Conservation (phyloP, 2,113 vertebrate genomes). For the Sceloporus undulatus region DNA sequence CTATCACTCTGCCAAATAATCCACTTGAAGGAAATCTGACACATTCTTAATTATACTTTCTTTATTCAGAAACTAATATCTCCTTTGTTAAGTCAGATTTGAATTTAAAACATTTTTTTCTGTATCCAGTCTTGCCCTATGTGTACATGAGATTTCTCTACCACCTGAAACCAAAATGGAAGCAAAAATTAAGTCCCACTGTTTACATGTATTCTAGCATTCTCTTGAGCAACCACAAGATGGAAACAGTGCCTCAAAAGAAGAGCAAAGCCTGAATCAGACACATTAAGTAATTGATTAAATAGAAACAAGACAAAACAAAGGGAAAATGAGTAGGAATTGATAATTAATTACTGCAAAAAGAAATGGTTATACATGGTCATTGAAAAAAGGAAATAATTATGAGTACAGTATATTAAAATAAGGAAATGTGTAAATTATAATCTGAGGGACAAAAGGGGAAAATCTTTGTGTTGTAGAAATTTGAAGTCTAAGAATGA, state of each 20-base stretch:
- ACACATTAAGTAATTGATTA: too few species aligned
- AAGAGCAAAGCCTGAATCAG: neutral
- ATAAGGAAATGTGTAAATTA: too few species aligned
- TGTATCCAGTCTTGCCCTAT: neutral
- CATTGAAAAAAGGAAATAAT: too few species aligned
- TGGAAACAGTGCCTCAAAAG: conserved; percentile 60
- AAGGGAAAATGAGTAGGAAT: too few species aligned
- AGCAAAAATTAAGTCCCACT: neutral
- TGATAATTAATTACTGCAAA: too few species aligned
- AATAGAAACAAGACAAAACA: too few species aligned
- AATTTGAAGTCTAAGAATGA: too few species aligned
- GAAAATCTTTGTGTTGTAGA: too few species aligned
- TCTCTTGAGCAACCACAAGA: conserved; percentile 57
- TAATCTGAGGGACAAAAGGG: too few species aligned
- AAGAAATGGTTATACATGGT: too few species aligned
- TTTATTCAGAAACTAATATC: too few species aligned
- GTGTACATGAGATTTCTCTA: neutral
- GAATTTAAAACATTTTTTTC: neutral
- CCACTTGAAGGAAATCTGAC: neutral
- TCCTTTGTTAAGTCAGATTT: neutral
- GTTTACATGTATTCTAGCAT: neutral
- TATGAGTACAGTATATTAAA: too few species aligned
- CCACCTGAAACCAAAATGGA: neutral
- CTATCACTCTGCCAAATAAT: neutral
- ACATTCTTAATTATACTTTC: neutral